Percentiles rank a stretch among this genome's conserved stretches.
phyloP scores from a whole-genome alignment of 2,888 invertebrate genomes.

The Mythimna impura region DNA sequence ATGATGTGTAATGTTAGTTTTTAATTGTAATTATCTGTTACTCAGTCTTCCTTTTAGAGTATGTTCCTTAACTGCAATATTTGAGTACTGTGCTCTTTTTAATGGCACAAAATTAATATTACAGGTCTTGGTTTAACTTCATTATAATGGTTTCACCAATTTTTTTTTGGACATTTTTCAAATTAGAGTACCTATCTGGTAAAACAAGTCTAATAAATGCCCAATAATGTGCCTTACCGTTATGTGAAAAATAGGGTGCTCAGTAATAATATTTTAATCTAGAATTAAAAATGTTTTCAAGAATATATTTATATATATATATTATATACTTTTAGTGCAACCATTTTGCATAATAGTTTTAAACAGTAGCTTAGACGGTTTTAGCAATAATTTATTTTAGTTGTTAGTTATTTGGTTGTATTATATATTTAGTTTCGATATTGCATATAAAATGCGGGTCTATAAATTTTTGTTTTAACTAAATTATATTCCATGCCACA shows the following conservation, averaged over 20 bases:
- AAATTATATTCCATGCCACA: constrained; percentile 84
- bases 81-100: constrained; percentile 27
- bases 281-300: constrained; percentile 53
- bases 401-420: constrained; percentile 77
- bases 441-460: constrained; percentile 86
- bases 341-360: constrained; percentile 65
- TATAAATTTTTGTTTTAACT: constrained; percentile 77
- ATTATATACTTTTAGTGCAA: constrained; percentile 51
- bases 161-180: constrained; percentile 15
- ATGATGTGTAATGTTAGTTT: constrained; percentile 57
- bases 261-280: constrained; percentile 65
- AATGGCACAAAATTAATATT: constrained; percentile 22
- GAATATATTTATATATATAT: constrained; percentile 54
- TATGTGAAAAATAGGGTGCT: constrained; percentile 72
- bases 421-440: constrained; percentile 73
- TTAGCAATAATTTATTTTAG: constrained; percentile 81
- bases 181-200: background rate
- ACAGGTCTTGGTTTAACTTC: background rate
- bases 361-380: constrained; percentile 39
- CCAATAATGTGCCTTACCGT: constrained; percentile 72
- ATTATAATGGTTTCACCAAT: background rate
- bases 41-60: constrained; percentile 65
- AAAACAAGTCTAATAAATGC: constrained; percentile 43
- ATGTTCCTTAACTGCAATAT: constrained; percentile 61
- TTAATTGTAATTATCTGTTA: constrained; percentile 61